Base-by-base conservation (phyloP, 2,888 invertebrate species). In the Callyntrura guangdongensis region DNA sequence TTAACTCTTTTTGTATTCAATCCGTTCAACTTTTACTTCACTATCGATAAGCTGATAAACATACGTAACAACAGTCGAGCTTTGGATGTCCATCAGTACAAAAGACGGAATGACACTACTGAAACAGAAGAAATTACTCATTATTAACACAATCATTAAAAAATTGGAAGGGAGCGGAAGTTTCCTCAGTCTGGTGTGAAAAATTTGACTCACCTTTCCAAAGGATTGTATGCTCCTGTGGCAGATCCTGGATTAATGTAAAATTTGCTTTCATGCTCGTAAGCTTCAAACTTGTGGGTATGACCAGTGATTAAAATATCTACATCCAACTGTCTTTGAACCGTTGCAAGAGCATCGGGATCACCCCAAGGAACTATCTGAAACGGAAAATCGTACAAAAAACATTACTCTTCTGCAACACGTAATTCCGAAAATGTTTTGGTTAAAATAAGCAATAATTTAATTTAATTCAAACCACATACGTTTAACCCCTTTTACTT, bases 181-280 rank as follows among this genome's bases (percentile, higher is more conserved):
- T 6, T 6, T 36, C 36, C 6, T 36, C 53, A 17, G 12, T 82
- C 17, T 45, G 20, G 47, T 36, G 47, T 45, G 61, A 8, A 20
- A 59, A 5, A 47, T 8, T 81, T 82, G 86, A 95, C 96, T 96
- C 96, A 99, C 97, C 97, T 97, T 94, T 98, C 98, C 92, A 99
- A 95, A 47, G 99, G 97, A 95, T 97, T 98, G 94, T 98, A 99
- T 5, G 99, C 99, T 12, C 99, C 99, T 36, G 99, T 99, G 1
- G 99, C 99, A 4, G 99, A 99, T 9, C 99, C 99, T 4, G 99
- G 99, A 95, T 99, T 99, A 86, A 99, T 99, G 95, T 98, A 99
- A 95, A 99, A 99, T 95, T 99, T 99, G 94, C 98, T 99, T 95
- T 99, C 99, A 95, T 99, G 98, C 95, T 99, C 99, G 94, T 99